Evolutionary conservation across 23 tunicate genomes (phyloP).

Genomic region (Trididemnum clinides): DNA sequence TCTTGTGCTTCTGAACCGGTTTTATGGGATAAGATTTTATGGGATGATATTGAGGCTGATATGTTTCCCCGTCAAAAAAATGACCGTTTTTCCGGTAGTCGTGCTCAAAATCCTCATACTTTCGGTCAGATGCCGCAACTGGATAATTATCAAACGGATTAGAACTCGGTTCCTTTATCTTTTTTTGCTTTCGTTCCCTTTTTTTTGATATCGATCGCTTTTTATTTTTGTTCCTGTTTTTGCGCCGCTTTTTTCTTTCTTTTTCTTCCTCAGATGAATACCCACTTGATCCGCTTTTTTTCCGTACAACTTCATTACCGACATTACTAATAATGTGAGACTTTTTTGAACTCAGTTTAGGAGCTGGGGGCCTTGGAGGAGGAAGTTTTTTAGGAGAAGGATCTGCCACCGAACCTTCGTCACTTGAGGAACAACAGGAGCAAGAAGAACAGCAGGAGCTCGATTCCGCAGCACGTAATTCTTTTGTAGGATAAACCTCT

Average conservation of each 20-base stretch:
- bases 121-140: conserved; percentile 50
- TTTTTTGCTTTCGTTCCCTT: not conserved
- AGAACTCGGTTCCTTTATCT: not conserved
- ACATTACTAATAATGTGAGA: not conserved
- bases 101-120: conserved; percentile 74
- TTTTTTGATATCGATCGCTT: conserved; percentile 4
- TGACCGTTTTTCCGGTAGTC: conserved; percentile 66
- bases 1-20: conserved; percentile 18
- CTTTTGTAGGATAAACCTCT: not conserved
- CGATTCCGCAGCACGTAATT: not conserved
- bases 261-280: conserved; percentile 55
- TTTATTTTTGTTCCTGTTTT: not conserved
- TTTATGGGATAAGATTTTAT: conserved; percentile 61
- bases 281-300: conserved; percentile 54
- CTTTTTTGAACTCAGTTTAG: conserved; percentile 25
- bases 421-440: not conserved
- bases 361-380: conserved; percentile 79
- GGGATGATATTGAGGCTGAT: conserved; percentile 72
- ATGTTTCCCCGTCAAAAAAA: conserved; percentile 45
- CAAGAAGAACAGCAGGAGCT: conserved; percentile 7
- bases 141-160: conserved; percentile 74
- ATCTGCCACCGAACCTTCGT: not conserved
- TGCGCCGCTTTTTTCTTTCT: not conserved
- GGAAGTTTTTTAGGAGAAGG: conserved; percentile 9
- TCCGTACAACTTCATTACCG: not conserved